Conservation (phyloP, 92 coral and sea anemone genomes). For the Zoanthus sansibaricus region DNA sequence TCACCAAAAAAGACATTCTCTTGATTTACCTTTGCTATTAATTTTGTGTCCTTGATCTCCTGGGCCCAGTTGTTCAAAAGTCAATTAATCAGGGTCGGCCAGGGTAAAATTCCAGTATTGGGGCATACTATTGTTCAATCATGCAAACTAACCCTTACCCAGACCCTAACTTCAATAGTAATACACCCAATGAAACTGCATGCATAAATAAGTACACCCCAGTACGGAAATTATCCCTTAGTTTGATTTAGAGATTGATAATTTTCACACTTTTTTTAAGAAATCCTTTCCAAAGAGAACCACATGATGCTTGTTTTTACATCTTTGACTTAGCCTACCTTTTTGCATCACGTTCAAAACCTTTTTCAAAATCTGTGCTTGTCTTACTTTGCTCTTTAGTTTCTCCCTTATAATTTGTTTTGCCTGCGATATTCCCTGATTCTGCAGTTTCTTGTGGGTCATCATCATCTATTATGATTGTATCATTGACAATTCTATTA, state of each 20-base stretch:
- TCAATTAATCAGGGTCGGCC: no score
- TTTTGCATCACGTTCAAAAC: neutral
- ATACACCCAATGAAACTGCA: no score
- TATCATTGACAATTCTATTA: neutral
- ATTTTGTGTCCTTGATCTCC: no score
- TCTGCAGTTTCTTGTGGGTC: neutral
- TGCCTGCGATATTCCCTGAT: neutral
- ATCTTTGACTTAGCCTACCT: neutral
- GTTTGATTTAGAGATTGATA: neutral
- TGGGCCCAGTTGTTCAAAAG: no score
- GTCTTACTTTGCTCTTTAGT: neutral
- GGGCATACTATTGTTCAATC: no score
- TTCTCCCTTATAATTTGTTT: neutral
- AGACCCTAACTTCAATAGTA: no score
- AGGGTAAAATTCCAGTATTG: no score
- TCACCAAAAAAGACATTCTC: no score
- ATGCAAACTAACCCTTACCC: no score
- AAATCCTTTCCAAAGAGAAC: neutral
- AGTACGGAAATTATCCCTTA: no score
- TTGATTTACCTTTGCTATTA: no score
- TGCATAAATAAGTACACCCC: no score
- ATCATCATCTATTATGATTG: slow-evolving; percentile 18
- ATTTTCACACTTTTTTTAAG: neutral
- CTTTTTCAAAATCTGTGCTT: neutral
- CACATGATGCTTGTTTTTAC: neutral